These are phyloP conservation scores for Tamandua tetradactyla DNA, from an alignment of 2,797 vertebrate species.

Conservation along the genomic window DNA sequence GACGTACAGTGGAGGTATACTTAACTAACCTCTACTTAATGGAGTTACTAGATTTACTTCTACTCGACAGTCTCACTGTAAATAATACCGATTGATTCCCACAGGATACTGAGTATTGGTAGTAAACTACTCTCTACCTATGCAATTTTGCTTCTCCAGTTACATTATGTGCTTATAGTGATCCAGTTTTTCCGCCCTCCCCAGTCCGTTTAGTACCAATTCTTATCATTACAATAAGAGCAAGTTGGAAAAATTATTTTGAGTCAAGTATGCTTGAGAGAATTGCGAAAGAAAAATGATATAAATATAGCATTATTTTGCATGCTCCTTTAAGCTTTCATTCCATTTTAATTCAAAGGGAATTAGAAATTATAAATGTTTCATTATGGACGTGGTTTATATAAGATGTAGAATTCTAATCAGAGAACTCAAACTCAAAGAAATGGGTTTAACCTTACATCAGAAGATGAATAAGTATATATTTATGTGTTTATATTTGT, in stretches of 20 bases:
- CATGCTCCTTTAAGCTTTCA: background rate
- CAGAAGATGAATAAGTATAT: background rate
- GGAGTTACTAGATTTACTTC: background rate
- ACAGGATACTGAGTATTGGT: background rate
- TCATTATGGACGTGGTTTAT: background rate
- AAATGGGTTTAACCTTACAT: background rate
- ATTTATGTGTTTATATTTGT: constrained; percentile 23
- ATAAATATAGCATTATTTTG: constrained; percentile 46
- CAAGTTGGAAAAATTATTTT: constrained; percentile 25
- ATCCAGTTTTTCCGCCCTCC: background rate
- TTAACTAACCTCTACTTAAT: background rate
- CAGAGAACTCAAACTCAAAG: background rate
- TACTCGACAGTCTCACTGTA: background rate
- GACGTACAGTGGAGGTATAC: background rate
- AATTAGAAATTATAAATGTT: background rate
- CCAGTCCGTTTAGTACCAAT: background rate
- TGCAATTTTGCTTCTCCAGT: background rate
- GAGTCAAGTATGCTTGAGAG: constrained; percentile 5
- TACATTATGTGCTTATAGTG: background rate
- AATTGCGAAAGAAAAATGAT: background rate
- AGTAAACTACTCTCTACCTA: background rate
- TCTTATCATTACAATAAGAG: constrained; percentile 10
- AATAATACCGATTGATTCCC: background rate
- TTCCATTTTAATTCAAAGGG: constrained; percentile 12
- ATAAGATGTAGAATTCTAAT: background rate